phyloP scores from a whole-genome alignment of 2,888 invertebrate genomes.

The Andrena bicolor region DNA sequence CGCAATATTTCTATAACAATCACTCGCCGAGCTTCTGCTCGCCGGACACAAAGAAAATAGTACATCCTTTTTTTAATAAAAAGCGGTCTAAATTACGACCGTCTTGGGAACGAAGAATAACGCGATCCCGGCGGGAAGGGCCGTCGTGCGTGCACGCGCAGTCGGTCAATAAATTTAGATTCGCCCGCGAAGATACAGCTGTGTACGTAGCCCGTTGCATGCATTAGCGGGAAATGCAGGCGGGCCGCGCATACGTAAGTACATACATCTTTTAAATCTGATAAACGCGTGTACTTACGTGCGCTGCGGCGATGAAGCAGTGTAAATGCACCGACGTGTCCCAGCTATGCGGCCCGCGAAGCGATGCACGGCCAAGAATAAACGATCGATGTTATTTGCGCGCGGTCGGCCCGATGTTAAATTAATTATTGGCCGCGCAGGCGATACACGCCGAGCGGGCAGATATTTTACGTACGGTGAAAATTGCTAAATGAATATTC shows the following conservation, averaged over 20 bases:
- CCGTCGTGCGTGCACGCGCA: not conserved
- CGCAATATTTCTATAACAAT: too few relatives aligned
- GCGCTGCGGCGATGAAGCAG: constrained; percentile 37
- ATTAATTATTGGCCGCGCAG: not conserved
- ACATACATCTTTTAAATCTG: constrained; percentile 57
- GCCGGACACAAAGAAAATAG: too few relatives aligned
- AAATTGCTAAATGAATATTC: constrained; percentile 51
- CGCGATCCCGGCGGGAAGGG: not conserved
- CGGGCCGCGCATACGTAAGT: constrained; percentile 28
- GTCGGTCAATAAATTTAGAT: constrained; percentile 44
- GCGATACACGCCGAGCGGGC: not conserved
- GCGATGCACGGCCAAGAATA: constrained; percentile 45
- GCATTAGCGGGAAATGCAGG: constrained; percentile 37
- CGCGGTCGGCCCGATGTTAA: constrained; percentile 57
- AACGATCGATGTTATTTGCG: constrained; percentile 64
- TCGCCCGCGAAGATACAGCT: constrained; percentile 22
- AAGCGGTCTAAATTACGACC: not conserved
- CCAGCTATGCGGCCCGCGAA: constrained; percentile 10
- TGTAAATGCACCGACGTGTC: constrained; percentile 41
- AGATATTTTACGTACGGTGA: constrained; percentile 11
- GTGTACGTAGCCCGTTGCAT: constrained; percentile 3
- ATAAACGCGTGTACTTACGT: constrained; percentile 51
- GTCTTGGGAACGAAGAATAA: not conserved
- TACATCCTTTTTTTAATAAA: not conserved
- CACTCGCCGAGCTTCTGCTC: too few relatives aligned